phyloP scores from a whole-genome alignment of 2,888 invertebrate species.

The Hipparchia semele region DNA sequence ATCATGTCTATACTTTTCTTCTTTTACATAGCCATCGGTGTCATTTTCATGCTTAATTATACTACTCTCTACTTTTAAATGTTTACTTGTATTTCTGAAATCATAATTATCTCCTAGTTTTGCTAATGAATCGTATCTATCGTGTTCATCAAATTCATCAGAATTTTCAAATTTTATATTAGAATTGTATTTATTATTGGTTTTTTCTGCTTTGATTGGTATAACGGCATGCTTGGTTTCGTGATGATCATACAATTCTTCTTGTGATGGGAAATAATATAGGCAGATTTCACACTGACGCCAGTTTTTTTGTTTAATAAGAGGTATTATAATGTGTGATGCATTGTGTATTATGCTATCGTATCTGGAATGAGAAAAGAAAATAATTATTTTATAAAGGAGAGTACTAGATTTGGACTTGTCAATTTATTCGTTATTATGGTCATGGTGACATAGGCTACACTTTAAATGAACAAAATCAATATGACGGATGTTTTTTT shows the following conservation, averaged over 20 bases:
- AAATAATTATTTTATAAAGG: background rate
- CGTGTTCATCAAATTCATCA: background rate
- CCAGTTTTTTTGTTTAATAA: constrained; percentile 33
- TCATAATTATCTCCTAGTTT: constrained; percentile 8
- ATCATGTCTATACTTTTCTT: background rate
- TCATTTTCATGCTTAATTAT: background rate
- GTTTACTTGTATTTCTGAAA: background rate
- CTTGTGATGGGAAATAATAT: constrained; percentile 20
- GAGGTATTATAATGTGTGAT: constrained; percentile 43
- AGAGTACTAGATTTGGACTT: too few relatives aligned
- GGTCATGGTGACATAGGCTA: too few relatives aligned
- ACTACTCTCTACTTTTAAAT: background rate
- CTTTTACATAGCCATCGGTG: background rate
- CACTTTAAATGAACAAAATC: too few relatives aligned
- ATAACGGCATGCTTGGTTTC: constrained; percentile 19
- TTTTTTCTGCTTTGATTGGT: background rate
- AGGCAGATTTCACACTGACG: constrained; percentile 32
- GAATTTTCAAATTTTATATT: constrained; percentile 3
- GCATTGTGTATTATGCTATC: constrained; percentile 39
- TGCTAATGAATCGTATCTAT: background rate
- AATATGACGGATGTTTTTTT: too few relatives aligned
- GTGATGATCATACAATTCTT: constrained; percentile 28
- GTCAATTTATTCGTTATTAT: too few relatives aligned
- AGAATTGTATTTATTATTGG: background rate
- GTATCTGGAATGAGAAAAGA: constrained; percentile 36